phyloP scores from a whole-genome alignment of 2,113 vertebrate genomes.

The Erpornis zantholeuca region DNA sequence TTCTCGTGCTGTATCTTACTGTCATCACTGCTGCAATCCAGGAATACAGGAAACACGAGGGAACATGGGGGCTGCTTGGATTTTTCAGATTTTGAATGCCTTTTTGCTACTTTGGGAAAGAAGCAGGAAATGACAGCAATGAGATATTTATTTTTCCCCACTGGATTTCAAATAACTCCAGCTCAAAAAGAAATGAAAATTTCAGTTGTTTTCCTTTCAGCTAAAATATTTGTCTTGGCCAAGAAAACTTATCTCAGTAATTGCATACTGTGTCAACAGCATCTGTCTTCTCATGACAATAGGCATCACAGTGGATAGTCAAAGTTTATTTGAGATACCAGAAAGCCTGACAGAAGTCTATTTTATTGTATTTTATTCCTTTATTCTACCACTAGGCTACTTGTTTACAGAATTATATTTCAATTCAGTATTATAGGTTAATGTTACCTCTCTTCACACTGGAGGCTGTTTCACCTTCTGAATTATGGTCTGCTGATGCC shows the following conservation, averaged over 20 bases:
- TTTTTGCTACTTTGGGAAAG: background rate
- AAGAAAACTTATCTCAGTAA: background rate
- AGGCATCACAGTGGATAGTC: background rate
- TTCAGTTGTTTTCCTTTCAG: background rate
- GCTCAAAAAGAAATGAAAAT: background rate
- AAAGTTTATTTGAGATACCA: background rate
- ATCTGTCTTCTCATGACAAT: background rate
- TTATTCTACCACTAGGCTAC: background rate
- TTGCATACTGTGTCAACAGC: background rate
- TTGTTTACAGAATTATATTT: background rate
- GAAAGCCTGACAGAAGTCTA: background rate
- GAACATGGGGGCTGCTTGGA: background rate
- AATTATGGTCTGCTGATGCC: background rate
- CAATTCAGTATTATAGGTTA: background rate
- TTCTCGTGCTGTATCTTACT: background rate
- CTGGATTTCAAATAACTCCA: background rate
- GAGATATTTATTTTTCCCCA: background rate
- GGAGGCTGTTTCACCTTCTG: background rate
- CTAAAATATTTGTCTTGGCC: conserved; percentile 25
- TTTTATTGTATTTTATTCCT: background rate
- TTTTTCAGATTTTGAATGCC: background rate
- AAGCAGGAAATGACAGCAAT: background rate
- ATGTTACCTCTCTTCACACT: background rate
- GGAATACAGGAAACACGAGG: background rate
- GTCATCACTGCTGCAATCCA: background rate